Conservation (phyloP, 2,888 invertebrate genomes). For the Iselma pallidipennis region DNA sequence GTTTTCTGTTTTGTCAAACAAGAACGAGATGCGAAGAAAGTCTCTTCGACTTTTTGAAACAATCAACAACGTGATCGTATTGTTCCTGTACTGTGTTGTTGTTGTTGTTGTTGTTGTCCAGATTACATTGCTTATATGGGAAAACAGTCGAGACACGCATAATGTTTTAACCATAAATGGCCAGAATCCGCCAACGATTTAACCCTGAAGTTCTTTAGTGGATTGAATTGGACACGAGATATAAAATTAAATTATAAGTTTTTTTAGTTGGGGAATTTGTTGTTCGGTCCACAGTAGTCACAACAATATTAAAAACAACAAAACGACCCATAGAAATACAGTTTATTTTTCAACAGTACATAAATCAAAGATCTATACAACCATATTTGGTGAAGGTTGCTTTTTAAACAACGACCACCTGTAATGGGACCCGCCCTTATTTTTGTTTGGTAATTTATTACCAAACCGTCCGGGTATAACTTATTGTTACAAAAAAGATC, state of each 20-base stretch:
- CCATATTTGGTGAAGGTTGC: background rate
- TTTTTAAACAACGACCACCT: background rate
- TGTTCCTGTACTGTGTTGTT: background rate
- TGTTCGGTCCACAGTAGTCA: background rate
- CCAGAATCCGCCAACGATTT: background rate
- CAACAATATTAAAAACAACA: no score
- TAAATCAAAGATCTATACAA: no score
- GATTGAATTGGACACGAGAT: background rate
- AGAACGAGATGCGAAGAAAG: no score
- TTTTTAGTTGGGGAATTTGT: background rate
- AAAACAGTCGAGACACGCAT: background rate
- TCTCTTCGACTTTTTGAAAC: background rate
- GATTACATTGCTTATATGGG: conserved; percentile 1
- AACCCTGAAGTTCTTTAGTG: background rate
- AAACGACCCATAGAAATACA: background rate
- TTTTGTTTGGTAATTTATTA: background rate
- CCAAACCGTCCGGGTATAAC: background rate
- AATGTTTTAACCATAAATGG: conserved; percentile 2
- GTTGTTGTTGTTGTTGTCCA: background rate
- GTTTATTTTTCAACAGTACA: no score
- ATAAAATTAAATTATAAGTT: background rate
- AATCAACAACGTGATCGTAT: background rate
- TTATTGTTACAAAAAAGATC: no score
- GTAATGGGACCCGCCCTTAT: background rate
- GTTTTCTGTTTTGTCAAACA: no score